Evolutionary conservation across 1,140 invertebrate genomes (phyloP).

Genomic region (Euwallacea fornicatus): DNA sequence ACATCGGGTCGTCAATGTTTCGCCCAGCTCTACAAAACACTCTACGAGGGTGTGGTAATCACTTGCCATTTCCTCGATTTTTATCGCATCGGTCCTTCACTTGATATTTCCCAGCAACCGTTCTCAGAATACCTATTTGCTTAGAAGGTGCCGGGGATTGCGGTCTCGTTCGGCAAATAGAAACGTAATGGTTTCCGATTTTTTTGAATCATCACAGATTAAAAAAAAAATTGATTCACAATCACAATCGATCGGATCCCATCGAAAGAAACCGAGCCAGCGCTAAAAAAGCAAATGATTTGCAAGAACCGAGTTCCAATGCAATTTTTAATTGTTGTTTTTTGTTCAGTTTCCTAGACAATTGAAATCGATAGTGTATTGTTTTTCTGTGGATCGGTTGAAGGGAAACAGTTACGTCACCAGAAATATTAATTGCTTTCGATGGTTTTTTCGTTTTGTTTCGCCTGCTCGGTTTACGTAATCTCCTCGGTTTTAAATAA

Average conservation of each 20-base stretch:
- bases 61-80: too few relatives aligned
- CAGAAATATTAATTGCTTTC: slow-evolving; percentile 29
- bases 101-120: too few relatives aligned
- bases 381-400: slow-evolving; percentile 22
- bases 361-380: slow-evolving; percentile 37
- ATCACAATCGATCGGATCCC: too few relatives aligned
- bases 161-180: too few relatives aligned
- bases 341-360: slow-evolving; percentile 26
- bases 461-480: slow-evolving; percentile 18
- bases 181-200: background rate
- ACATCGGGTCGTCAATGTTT: too few relatives aligned
- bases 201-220: slow-evolving; percentile 1
- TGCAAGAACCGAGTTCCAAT: slow-evolving; percentile 28
- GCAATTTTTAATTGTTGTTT: slow-evolving; percentile 34
- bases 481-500: slow-evolving; percentile 8
- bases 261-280: slow-evolving; percentile 10
- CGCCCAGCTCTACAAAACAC: too few relatives aligned
- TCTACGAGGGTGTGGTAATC: too few relatives aligned
- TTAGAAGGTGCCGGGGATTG: too few relatives aligned
- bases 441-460: slow-evolving; percentile 27
- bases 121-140: too few relatives aligned
- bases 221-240: too few relatives aligned
- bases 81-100: too few relatives aligned
- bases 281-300: slow-evolving; percentile 20
- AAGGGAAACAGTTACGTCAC: slow-evolving; percentile 30